Evolutionary conservation across 2,113 vertebrate genomes (phyloP).

Genomic region (Dascyllus trimaculatus): DNA sequence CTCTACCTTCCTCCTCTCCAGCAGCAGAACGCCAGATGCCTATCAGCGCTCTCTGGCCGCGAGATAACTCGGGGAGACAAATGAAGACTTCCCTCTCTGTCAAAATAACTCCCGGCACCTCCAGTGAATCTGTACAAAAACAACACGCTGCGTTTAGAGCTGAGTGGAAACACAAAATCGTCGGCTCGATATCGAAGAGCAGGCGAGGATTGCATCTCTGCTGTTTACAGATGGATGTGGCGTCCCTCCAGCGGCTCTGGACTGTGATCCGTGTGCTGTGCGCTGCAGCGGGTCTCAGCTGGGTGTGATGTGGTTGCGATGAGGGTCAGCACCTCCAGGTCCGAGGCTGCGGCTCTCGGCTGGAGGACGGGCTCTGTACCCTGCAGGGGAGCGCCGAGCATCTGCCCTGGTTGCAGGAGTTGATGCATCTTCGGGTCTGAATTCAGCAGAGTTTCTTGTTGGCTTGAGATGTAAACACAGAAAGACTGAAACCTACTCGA

Average conservation of each 20-base stretch:
- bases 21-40: conserved; percentile 39
- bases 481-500: too few relatives aligned
- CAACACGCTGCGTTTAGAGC: background rate
- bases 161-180: background rate
- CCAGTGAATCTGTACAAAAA: background rate
- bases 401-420: too few relatives aligned
- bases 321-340: conserved; percentile 29
- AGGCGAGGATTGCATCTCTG: background rate
- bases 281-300: background rate
- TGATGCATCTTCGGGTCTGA: too few relatives aligned
- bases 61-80: conserved; percentile 32
- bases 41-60: conserved; percentile 7
- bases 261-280: conserved; percentile 9
- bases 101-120: conserved; percentile 21
- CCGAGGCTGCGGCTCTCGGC: background rate
- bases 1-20: conserved; percentile 13
- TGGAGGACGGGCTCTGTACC: background rate
- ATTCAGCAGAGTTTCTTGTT: too few relatives aligned
- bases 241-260: background rate
- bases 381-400: too few relatives aligned
- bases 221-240: conserved; percentile 15
- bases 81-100: conserved; percentile 40
- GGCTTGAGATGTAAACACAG: too few relatives aligned
- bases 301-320: conserved; percentile 3
- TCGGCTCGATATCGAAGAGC: background rate